These are phyloP conservation scores for Sebastes minor DNA, from an alignment of 2,797 vertebrate species.

Conservation along the genomic window DNA sequence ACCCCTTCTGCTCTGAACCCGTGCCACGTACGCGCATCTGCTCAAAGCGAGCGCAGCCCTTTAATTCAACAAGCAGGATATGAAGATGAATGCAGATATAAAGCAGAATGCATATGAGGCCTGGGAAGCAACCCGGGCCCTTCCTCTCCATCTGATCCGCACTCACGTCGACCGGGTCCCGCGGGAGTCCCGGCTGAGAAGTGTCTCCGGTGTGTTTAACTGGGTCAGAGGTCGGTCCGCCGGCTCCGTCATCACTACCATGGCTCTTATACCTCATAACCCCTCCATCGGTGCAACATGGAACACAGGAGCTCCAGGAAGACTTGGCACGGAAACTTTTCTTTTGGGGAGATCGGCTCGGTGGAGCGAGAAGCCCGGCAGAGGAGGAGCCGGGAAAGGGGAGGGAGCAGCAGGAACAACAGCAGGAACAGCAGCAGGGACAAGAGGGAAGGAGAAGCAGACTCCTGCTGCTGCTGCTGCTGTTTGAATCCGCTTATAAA, in stretches of 20 bases:
- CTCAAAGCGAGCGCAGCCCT: background rate
- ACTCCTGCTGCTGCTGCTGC: background rate
- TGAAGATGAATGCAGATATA: constrained; percentile 8
- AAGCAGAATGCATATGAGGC: background rate
- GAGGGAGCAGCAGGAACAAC: constrained; percentile 39
- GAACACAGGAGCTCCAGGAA: constrained; percentile 24
- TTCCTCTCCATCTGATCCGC: constrained; percentile 29
- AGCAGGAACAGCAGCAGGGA: constrained; percentile 26
- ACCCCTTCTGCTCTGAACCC: background rate
- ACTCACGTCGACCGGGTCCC: constrained; percentile 73
- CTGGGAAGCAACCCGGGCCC: constrained; percentile 13
- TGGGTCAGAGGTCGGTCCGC: constrained; percentile 65
- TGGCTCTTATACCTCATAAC: constrained; percentile 1
- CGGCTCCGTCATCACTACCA: constrained; percentile 75
- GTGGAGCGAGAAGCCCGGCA: constrained; percentile 28
- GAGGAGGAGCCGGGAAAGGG: constrained; percentile 69
- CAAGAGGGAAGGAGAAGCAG: background rate
- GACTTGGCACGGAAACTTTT: constrained; percentile 45
- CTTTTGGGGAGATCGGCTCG: constrained; percentile 51
- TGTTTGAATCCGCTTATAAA: background rate
- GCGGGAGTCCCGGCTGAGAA: constrained; percentile 56
- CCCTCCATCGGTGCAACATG: constrained; percentile 8
- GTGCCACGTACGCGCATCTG: constrained; percentile 40
- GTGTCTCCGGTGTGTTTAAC: constrained; percentile 58
- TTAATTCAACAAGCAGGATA: background rate